Conservation (phyloP, 1,140 invertebrate genomes). For the Eubasilissa regina region DNA sequence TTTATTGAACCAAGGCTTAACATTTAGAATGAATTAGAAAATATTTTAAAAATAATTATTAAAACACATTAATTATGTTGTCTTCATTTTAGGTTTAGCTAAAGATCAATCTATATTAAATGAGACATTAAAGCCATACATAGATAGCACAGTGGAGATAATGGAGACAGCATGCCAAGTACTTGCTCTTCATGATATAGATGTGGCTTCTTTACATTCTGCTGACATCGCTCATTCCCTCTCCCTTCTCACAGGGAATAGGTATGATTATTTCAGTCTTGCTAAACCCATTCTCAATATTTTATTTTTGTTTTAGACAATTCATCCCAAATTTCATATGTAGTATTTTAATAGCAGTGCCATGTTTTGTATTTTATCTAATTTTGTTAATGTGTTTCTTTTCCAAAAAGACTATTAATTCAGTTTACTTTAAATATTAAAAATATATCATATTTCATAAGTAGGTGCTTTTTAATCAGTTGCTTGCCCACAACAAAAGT, state of each 20-base stretch:
- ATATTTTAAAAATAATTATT: too few species aligned
- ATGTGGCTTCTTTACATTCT: constrained; percentile 37
- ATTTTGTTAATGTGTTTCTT: too few species aligned
- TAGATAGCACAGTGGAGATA: constrained; percentile 46
- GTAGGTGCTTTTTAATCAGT: too few species aligned
- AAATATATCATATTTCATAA: too few species aligned
- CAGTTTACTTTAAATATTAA: too few species aligned
- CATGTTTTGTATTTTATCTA: too few species aligned
- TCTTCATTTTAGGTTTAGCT: constrained; percentile 15
- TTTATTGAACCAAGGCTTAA: too few species aligned
- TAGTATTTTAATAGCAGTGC: too few species aligned
- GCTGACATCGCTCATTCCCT: constrained; percentile 50
- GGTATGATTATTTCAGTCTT: constrained; percentile 21
- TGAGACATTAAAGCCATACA: constrained; percentile 29
- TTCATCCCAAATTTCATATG: too few species aligned
- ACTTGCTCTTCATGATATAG: constrained; percentile 46
- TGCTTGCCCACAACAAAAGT: too few species aligned
- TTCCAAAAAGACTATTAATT: too few species aligned
- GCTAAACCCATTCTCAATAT: neutral
- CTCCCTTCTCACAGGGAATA: constrained; percentile 20
- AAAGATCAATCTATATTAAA: constrained; percentile 26
- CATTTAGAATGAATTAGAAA: too few species aligned
- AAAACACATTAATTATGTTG: constrained; percentile 1
- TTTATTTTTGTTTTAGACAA: neutral
- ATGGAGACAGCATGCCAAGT: constrained; percentile 47